phyloP scores from a whole-genome alignment of 2,888 invertebrate species.

The Apodemia hepburni region DNA sequence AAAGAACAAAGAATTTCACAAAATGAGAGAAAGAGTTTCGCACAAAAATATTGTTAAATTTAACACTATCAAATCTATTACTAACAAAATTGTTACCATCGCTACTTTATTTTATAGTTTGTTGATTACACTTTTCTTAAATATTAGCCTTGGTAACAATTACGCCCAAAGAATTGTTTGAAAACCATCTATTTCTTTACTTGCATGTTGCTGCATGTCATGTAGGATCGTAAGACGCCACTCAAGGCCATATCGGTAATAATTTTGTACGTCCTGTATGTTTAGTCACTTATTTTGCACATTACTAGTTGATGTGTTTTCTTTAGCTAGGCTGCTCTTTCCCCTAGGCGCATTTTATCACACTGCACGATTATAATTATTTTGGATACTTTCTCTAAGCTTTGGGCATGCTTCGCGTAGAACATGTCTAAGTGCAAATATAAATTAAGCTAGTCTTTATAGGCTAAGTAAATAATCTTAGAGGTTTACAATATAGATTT shows the following conservation, averaged over 20 bases:
- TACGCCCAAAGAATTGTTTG: constrained; percentile 44
- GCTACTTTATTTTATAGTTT: constrained; percentile 33
- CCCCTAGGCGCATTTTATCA: constrained; percentile 76
- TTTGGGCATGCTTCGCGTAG: constrained; percentile 77
- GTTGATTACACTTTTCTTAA: constrained; percentile 20
- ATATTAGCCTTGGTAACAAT: constrained; percentile 56
- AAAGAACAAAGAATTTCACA: constrained; percentile 56
- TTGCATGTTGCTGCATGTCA: constrained; percentile 79
- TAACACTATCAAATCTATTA: constrained; percentile 43
- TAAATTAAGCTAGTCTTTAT: constrained; percentile 32
- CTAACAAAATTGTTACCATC: constrained; percentile 58
- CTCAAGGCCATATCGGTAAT: constrained; percentile 75
- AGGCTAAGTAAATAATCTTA: constrained; percentile 28
- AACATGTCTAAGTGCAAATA: constrained; percentile 48
- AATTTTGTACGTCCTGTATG: constrained; percentile 62
- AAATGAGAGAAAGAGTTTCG: constrained; percentile 53
- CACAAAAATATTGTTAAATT: constrained; percentile 50
- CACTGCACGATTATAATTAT: constrained; percentile 78
- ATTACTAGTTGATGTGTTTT: constrained; percentile 75
- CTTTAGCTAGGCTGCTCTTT: constrained; percentile 77
- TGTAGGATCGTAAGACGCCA: constrained; percentile 75
- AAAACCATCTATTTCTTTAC: constrained; percentile 61
- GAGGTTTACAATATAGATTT: constrained; percentile 1
- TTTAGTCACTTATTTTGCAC: constrained; percentile 76
- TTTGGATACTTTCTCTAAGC: constrained; percentile 73